phyloP scores from a whole-genome alignment of 2,113 vertebrate species.

The Xenopus borealis region DNA sequence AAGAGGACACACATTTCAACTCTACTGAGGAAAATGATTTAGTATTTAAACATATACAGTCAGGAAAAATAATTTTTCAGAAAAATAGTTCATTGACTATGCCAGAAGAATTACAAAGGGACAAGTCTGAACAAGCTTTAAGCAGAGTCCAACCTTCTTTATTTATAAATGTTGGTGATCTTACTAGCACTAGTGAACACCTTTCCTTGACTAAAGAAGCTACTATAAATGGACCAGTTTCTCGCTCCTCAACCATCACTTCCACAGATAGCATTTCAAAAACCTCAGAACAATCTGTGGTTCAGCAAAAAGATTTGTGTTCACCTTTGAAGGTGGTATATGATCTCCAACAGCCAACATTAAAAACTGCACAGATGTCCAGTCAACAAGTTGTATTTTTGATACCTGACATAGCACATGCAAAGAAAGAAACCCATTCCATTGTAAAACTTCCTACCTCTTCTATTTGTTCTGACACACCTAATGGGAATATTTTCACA shows the following conservation, averaged over 20 bases:
- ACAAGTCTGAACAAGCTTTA: constrained; percentile 90
- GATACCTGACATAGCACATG: constrained; percentile 81
- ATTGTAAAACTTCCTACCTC: constrained; percentile 82
- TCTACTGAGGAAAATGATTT: constrained; percentile 71
- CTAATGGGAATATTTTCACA: constrained; percentile 69
- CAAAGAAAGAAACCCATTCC: constrained; percentile 80
- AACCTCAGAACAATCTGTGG: constrained; percentile 77
- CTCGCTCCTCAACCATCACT: constrained; percentile 88
- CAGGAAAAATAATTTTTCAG: constrained; percentile 72
- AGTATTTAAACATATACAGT: constrained; percentile 74
- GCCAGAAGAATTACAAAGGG: constrained; percentile 77
- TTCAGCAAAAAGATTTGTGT: constrained; percentile 73
- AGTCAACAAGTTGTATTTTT: constrained; percentile 81
- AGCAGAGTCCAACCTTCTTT: constrained; percentile 89
- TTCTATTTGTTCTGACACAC: constrained; percentile 75
- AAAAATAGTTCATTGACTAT: constrained; percentile 75
- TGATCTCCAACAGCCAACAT: constrained; percentile 74
- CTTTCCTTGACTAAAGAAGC: constrained; percentile 84
- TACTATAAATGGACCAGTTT: constrained; percentile 96
- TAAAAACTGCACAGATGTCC: constrained; percentile 79
- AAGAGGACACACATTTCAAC: constrained; percentile 72
- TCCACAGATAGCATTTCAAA: constrained; percentile 79
- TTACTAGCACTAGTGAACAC: constrained; percentile 82
- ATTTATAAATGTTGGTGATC: constrained; percentile 85
- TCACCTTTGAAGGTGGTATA: constrained; percentile 77